These are phyloP conservation scores for Nephrotoma guestfalica DNA, from an alignment of 2,888 invertebrate species.

Conservation along the genomic window DNA sequence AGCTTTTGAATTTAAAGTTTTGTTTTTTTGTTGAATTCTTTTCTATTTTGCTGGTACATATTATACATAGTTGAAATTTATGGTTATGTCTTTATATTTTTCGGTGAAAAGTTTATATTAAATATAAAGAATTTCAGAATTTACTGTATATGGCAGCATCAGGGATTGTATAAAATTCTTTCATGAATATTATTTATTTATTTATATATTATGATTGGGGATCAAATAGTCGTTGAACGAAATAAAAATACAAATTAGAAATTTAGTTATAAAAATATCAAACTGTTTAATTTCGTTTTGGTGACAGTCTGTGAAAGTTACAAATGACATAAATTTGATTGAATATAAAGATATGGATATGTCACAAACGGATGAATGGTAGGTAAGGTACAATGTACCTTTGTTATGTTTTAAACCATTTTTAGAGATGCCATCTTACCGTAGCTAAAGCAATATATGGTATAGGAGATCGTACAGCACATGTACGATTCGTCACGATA, in stretches of 20 bases:
- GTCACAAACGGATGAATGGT: too few species aligned
- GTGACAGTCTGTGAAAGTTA: too few species aligned
- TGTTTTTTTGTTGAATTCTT: background rate
- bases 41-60: background rate
- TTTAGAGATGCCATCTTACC: too few species aligned
- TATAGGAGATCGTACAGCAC: too few species aligned
- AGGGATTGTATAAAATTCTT: background rate
- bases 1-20: background rate
- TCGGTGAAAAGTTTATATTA: background rate
- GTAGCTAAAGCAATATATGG: too few species aligned
- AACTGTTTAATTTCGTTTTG: too few species aligned
- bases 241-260: background rate
- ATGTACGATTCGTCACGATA: too few species aligned
- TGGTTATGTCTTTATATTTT: background rate
- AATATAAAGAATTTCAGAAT: background rate
- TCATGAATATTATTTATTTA: background rate
- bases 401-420: too few species aligned
- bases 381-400: too few species aligned
- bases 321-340: too few species aligned
- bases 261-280: background rate
- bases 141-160: background rate
- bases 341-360: too few species aligned
- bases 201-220: background rate
- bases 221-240: background rate
- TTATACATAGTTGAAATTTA: background rate